Evolutionary conservation across 2,797 vertebrate genomes (phyloP), one percentile per base, ranked within the genome.

Genomic region (Coregonus sp.): DNA sequence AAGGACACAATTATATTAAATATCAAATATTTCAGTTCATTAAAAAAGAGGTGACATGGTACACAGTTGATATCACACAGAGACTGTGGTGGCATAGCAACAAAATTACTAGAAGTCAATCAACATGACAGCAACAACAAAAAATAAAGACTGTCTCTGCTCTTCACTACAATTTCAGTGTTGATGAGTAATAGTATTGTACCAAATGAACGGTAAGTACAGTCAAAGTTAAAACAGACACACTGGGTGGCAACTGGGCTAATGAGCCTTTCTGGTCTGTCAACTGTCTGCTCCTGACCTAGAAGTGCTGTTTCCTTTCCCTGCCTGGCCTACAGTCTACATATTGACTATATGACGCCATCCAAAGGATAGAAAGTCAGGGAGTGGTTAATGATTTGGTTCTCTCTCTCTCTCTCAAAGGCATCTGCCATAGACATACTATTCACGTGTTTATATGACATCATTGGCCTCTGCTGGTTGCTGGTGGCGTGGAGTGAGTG

Each of bases 341-440:
- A 86, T 61, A 40, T 78, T 70, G 67, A 73, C 82, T 80, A 81
- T 83, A 78, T 77, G 76, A 73, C 76, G 82, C 79, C 77, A 84
- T 82, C 76, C 73, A 79, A 40, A 82, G 81, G 79, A 89, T 74
- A 4, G 37, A 77, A 51, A 63, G 16, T 11, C 33, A 80, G 50
- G 25, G 33, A 84, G 83, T 82, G 73, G 78, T 73, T 52, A 40
- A 47, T 47, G 40, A 9, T 47, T 47, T 47, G 71, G 59, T 71
- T 50, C 40, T 51, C 70, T 80, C 75, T 66, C 11, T 40, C 40
- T 0, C 51, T 79, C 63, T 84, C 80, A 80, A 37, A 68, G 66
- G 31, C 66, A 12, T 77, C 78, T 61, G 75, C 78, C 11, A 25
- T 11, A 81, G 74, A 47, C 40, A 47, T 47, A 47, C 40, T 47